Base-by-base conservation (phyloP, 2,797 vertebrate species). In the Prionace glauca region DNA sequence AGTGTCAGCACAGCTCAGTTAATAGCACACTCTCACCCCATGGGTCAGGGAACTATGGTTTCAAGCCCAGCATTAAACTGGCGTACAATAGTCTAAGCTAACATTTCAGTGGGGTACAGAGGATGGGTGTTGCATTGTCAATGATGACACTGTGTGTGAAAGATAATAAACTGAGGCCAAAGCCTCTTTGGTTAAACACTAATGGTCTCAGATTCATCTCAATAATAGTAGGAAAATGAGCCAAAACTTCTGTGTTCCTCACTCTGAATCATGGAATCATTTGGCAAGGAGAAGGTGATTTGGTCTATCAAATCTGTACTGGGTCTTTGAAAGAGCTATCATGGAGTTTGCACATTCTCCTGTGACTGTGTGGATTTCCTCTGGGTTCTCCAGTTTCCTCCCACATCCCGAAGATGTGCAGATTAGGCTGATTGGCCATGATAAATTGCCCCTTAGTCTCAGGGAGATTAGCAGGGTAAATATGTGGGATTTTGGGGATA, bases 1-100 rank as follows among this genome's bases (percentile, higher is more conserved):
- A 77, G 36, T 95, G 69, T 95, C 93, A 56, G 72, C 93, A 32
- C 93, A 77, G 22, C 45, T 29, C 93, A 95, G 45, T 77, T 32
- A n/a, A n/a, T 72, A 95, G 16, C 26, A 60, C 26, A n/a, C 12
- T 29, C 22, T 60, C 50, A 18, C 45, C 71, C 93, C 18, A 10
- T 20, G 72, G 93, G 72, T 95, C 93, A 72, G 32, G 4, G n/a
- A 50, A 2, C 29, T 95, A 16, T 20, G 71, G 45, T 18, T 95
- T 74, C 93, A 77, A 60, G 71, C 71, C n/a, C 24, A 41, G 74
- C 29, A 77, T 29, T 11, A 29, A 45, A 94, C 67, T 71, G 65
- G 62, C 67, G 62, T 32, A 56, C 71, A 22, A 41, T 32, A 50
- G 56, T 50, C 69, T 32, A 74, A 45, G 72, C 29, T 18, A 29